Evolutionary conservation across 2,797 vertebrate species (phyloP).

Genomic region (Sparidentex hasta): DNA sequence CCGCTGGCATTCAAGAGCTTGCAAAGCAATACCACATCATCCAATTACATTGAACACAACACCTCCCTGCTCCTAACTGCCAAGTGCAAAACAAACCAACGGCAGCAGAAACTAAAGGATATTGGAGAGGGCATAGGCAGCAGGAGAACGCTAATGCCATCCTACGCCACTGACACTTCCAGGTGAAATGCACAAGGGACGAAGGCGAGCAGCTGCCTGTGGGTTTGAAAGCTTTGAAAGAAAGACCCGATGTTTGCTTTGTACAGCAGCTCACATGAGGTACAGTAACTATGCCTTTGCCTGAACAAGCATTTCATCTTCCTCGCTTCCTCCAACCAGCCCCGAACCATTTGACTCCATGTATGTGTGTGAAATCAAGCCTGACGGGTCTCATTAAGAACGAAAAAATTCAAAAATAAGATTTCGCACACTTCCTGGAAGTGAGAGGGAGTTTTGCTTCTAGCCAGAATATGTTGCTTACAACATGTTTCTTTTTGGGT

Average conservation of each 20-base stretch:
- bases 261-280: neutral
- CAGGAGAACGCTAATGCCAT: slow-evolving; percentile 20
- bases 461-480: slow-evolving; percentile 25
- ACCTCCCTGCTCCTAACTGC: slow-evolving; percentile 41
- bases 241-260: slow-evolving; percentile 10
- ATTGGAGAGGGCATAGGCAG: slow-evolving; percentile 26
- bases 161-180: slow-evolving; percentile 21
- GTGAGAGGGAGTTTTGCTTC: slow-evolving; percentile 30
- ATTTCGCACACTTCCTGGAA: slow-evolving; percentile 23
- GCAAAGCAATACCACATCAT: slow-evolving; percentile 52
- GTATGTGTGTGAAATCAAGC: slow-evolving; percentile 50
- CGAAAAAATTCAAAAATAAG: slow-evolving; percentile 21
- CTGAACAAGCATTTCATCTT: slow-evolving; percentile 43
- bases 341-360: slow-evolving; percentile 36
- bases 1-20: slow-evolving; percentile 38
- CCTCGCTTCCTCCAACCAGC: slow-evolving; percentile 22
- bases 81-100: slow-evolving; percentile 47
- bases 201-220: slow-evolving; percentile 12
- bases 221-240: slow-evolving; percentile 32
- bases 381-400: slow-evolving; percentile 52
- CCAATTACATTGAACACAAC: slow-evolving; percentile 56
- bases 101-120: slow-evolving; percentile 37
- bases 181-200: slow-evolving; percentile 33
- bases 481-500: neutral
- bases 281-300: slow-evolving; percentile 24